phyloP scores from a whole-genome alignment of 1,140 invertebrate species.

The Drosophila murphyi region DNA sequence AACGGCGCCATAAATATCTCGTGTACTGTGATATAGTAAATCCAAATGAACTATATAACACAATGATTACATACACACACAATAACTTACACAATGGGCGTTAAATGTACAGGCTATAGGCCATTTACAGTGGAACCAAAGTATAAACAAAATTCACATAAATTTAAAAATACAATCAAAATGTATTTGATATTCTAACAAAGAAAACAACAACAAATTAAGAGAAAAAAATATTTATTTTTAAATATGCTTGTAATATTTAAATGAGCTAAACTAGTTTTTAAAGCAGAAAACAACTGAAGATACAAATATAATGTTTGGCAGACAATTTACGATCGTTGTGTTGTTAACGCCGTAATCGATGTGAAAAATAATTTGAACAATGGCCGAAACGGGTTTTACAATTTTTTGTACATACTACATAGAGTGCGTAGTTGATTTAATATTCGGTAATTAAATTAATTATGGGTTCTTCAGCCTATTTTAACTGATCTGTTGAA shows the following conservation, averaged over 20 bases:
- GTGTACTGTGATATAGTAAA: slow-evolving; percentile 26
- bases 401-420: background rate
- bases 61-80: background rate
- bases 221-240: background rate
- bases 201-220: background rate
- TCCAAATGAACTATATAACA: slow-evolving; percentile 31
- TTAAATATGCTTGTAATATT: slow-evolving; percentile 5
- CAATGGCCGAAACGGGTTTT: background rate
- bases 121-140: slow-evolving; percentile 29
- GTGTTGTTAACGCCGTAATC: slow-evolving; percentile 1
- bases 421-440: slow-evolving; percentile 2
- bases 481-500: too few species aligned
- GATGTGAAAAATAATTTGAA: slow-evolving; percentile 2
- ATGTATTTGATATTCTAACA: background rate
- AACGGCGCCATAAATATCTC: slow-evolving; percentile 33
- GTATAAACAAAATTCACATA: slow-evolving; percentile 6
- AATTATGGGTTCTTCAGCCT: too few species aligned
- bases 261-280: slow-evolving; percentile 1
- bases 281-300: slow-evolving; percentile 3
- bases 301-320: slow-evolving; percentile 10
- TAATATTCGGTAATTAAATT: background rate
- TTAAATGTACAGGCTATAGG: slow-evolving; percentile 39
- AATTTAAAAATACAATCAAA: slow-evolving; percentile 7
- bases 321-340: background rate
- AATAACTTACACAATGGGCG: background rate